Base-by-base conservation (phyloP, 2,113 vertebrate genomes). In the Phoenicopterus ruber region DNA sequence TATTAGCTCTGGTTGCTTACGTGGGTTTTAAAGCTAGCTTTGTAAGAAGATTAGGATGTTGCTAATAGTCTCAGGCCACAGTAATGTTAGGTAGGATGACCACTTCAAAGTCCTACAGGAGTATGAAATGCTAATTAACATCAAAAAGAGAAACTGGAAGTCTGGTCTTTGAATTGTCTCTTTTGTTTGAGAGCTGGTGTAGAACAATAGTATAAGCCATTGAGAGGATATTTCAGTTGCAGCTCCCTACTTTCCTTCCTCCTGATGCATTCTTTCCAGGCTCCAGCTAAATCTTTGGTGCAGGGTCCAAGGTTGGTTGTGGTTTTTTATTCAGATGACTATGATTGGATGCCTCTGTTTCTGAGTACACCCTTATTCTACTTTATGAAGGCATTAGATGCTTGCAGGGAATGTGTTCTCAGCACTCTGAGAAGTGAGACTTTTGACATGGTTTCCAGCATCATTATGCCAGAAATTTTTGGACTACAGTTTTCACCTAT, bases 11-110 rank as follows among this genome's bases (percentile, higher is more conserved):
- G 15, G 10, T 54, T 95, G 95, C 94, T 96, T 94, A 97, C 66
- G 84, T 94, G 91, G 91, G 85, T 36, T 97, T 95, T 93, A 97
- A 95, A 91, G 90, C 89, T 94, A 86, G 93, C 87, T 96, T 90
- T 90, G 78, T 88, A 93, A 97, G 96, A 19, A 90, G 97, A 93
- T 97, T 97, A 96, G 8, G 4, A 1, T 63, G 93, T 84, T 78
- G 3, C 91, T 96, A 74, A 96, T 44, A 83, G 90, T 52, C 69
- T 92, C 61, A 90, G 95, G 79, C 87, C 57, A 25, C 85, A 36
- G 50, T 19, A 3, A 2, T n/a, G 52, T 54, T 70, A 57, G 73
- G 57, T 72, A 72, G 73, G 86, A 62, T 82, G 93, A 65, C 82
- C 61, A 63, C 65, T 90, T 70, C 29, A 4, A 59, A 67, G 58